Evolutionary conservation across 2,797 vertebrate species (phyloP), one percentile per base, ranked within the genome.

Genomic region (Anableps anableps): DNA sequence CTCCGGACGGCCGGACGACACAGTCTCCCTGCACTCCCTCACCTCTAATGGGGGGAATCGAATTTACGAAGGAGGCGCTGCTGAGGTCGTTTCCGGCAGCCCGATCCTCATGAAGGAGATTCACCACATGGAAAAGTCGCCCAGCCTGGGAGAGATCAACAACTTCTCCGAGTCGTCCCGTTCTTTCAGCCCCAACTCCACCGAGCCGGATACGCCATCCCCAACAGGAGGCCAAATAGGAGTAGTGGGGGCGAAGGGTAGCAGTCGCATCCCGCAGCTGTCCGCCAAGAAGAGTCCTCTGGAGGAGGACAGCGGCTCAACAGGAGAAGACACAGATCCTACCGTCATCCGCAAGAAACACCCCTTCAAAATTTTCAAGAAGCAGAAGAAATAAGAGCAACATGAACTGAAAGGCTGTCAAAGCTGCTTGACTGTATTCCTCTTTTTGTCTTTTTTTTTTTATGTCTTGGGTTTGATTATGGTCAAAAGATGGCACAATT

Each of bases 331-430:
- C 90, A 97, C 97, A 50, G 98, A 99, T 94, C 97, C 96, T 26
- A 93, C 94, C 79, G 96, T 96, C 86, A 97, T 96, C 94, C 97
- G 97, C 95, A 99, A 99, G 95, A 99, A 99, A 95, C 97, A 98
- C 94, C 96, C 96, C 91, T 97, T 99, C 92, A 99, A 99, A 96
- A 97, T 99, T 93, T 99, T 99, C 94, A 99, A 99, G 95, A 99
- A 99, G 88, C 97, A 98, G 95, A 98, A 94, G 93, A 99, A 99
- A 95, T 99, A 97, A 93, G 88, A 83, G 88, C 88, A 84, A 80
- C 77, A 70, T 73, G 82, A 88, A 93, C 90, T 88, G 45, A 62
- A 66, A 74, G 89, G 87, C 85, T 85, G 5, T 76, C 70, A 50
- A 70, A 74, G 81, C 73, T 85, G 88, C 89, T 79, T 86, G 82